Base-by-base conservation (phyloP, 2,888 invertebrate species). In the Drosophila phalerata region DNA sequence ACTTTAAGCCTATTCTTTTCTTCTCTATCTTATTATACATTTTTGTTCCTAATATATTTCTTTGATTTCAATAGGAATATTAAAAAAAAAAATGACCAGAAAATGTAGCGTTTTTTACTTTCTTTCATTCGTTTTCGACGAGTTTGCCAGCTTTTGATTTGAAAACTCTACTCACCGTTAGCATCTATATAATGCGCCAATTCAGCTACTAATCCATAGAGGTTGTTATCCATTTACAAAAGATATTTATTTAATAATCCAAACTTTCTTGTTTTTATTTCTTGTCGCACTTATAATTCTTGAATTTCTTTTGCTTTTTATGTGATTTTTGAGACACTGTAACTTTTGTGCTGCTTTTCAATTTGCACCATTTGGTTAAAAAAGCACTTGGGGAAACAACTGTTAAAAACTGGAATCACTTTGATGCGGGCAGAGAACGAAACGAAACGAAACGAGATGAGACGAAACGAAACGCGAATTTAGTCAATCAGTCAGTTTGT, bases 141-240 rank as follows among this genome's bases (percentile, higher is more conserved):
- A 80, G 72, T 79, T 80, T 55, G 67, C 63, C 48, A 71, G 72
- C 61, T 45, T 57, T 38, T 40, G n/a, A 17, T 42, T 8, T 3
- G 1, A 22, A 6, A 25, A 10, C 11, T 25, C 15, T 28, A 84
- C 85, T 85, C 53, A 85, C 85, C 85, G 64, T 85, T 72, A 66
- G 82, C 83, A 82, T 85, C 76, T 32, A 85, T 76, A 65, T 60
- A 89, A 69, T 72, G 71, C 75, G 71, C 63, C 57, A 82, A 70
- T 60, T 85, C 85, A 73, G 88, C 89, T 73, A 74, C 85, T 85
- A 85, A 85, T 85, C 85, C 85, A 89, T 68, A 89, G 55, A 78
- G 57, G 62, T 75, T 63, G 73, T 80, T 73, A 84, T 88, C 84
- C 84, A 84, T 84, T 65, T 65, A 74, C 70, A 70, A 34, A 47